phyloP scores from a whole-genome alignment of 2,888 invertebrate species.

The Cerceris ruficornis region DNA sequence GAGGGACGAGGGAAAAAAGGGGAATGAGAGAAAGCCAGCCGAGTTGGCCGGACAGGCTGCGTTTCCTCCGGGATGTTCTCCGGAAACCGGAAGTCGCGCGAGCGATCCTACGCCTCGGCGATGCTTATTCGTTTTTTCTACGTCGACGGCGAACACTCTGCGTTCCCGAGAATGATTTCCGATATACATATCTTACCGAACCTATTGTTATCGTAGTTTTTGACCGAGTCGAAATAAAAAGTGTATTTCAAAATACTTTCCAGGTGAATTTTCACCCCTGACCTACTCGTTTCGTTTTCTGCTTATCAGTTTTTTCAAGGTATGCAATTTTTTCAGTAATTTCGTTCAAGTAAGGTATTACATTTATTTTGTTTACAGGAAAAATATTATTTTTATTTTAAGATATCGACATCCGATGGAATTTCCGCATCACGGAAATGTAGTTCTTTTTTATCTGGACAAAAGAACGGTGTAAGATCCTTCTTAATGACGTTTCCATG shows the following conservation, averaged over 20 bases:
- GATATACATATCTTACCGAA: constrained; percentile 79
- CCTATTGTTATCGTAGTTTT: constrained; percentile 81
- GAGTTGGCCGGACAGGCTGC: background rate
- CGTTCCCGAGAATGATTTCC: constrained; percentile 71
- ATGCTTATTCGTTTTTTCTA: constrained; percentile 52
- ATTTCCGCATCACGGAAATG: no score
- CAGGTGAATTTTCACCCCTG: constrained; percentile 23
- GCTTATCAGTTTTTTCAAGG: background rate
- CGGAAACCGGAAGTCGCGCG: constrained; percentile 6
- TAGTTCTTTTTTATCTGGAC: no score
- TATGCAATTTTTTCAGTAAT: background rate
- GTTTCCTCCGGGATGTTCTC: no score
- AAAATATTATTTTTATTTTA: no score
- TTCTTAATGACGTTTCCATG: constrained; percentile 39
- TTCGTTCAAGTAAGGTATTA: no score
- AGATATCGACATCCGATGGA: no score
- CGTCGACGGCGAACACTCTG: constrained; percentile 55
- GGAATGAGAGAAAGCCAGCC: no score
- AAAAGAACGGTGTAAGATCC: no score
- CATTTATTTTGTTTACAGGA: no score
- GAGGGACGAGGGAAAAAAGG: background rate
- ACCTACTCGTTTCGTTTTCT: constrained; percentile 16
- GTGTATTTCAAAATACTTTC: constrained; percentile 78
- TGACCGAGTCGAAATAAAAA: constrained; percentile 80
- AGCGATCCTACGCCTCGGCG: constrained; percentile 28